Percentiles rank a stretch among this genome's conserved stretches.
These are phyloP conservation scores for Gasterosteus aculeatus DNA, from an alignment of 2,113 vertebrate genomes.

Conservation along the genomic window DNA sequence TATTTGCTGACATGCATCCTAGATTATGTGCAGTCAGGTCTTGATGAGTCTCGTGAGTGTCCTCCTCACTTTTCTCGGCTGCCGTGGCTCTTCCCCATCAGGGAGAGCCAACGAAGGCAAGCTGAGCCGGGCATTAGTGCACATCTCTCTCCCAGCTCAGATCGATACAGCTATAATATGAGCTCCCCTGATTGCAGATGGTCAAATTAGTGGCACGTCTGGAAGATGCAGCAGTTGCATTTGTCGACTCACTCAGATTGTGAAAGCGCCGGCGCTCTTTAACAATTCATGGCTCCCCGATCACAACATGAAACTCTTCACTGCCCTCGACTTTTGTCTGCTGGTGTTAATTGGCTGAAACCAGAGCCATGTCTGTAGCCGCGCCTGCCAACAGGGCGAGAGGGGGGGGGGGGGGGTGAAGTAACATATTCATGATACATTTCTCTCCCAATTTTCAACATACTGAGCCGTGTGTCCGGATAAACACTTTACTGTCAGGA, in stretches of 20 bases:
- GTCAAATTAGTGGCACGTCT: conserved; percentile 62
- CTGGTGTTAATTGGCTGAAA: conserved; percentile 57
- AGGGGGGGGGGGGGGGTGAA: background rate
- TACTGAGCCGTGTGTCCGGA: conserved; percentile 13
- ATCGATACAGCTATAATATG: conserved; percentile 66
- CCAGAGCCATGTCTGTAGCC: background rate
- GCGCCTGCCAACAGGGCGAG: background rate
- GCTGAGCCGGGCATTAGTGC: conserved; percentile 14
- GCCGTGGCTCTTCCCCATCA: conserved; percentile 33
- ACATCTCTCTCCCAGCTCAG: conserved; percentile 29
- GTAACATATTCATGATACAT: conserved; percentile 32
- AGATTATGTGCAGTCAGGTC: conserved; percentile 6
- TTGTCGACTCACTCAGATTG: conserved; percentile 52
- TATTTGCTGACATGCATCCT: background rate
- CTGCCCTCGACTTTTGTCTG: conserved; percentile 29
- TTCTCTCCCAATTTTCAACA: conserved; percentile 9
- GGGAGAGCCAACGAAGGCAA: conserved; percentile 17
- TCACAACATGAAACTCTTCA: conserved; percentile 61
- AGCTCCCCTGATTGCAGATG: conserved; percentile 53
- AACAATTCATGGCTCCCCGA: conserved; percentile 64
- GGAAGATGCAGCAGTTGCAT: conserved; percentile 48
- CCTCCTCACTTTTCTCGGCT: conserved; percentile 36
- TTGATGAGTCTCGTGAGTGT: conserved; percentile 9
- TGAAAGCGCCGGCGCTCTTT: conserved; percentile 46
- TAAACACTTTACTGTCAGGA: conserved; percentile 17